phyloP scores from a whole-genome alignment of 2,888 invertebrate species.

The Helleia helle region DNA sequence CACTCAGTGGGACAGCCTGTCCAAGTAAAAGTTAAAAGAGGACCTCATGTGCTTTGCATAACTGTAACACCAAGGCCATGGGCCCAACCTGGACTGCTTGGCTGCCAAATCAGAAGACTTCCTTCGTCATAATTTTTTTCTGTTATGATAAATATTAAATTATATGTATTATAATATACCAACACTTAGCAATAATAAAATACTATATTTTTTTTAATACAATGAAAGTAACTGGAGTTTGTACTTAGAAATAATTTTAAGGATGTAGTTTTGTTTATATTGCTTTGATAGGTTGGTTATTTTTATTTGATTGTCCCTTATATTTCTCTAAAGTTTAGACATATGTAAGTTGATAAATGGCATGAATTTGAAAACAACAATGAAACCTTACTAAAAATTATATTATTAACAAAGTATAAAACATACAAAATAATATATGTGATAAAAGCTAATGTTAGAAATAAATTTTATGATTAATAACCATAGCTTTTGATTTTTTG shows the following conservation, averaged over 20 bases:
- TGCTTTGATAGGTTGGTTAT: not conserved
- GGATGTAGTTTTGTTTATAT: not conserved
- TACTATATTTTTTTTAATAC: not conserved
- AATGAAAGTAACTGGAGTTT: too few species aligned
- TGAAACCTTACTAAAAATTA: too few species aligned
- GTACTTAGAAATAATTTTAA: too few species aligned
- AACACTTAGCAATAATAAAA: slow-evolving; percentile 4
- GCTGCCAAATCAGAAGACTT: slow-evolving; percentile 45
- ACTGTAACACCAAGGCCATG: slow-evolving; percentile 82
- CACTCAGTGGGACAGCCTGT: slow-evolving; percentile 75
- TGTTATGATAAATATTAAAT: too few species aligned
- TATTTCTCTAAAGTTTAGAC: too few species aligned
- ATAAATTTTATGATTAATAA: slow-evolving; percentile 65
- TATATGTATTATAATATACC: too few species aligned
- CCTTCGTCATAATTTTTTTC: slow-evolving; percentile 11
- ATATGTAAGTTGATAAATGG: too few species aligned
- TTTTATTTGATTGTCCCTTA: too few species aligned
- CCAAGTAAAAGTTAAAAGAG: slow-evolving; percentile 65
- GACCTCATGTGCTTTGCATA: slow-evolving; percentile 59
- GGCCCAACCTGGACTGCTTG: slow-evolving; percentile 86
- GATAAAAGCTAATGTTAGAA: slow-evolving; percentile 33
- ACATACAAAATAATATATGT: slow-evolving; percentile 9
- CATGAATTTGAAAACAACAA: too few species aligned
- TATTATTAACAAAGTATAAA: slow-evolving; percentile 3
- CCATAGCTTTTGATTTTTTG: slow-evolving; percentile 56